A percentile compares a stretch with the other conserved stretches of the same genome.
Conservation (phyloP, 2,113 vertebrate species). For the Stictonetta naevosa region DNA sequence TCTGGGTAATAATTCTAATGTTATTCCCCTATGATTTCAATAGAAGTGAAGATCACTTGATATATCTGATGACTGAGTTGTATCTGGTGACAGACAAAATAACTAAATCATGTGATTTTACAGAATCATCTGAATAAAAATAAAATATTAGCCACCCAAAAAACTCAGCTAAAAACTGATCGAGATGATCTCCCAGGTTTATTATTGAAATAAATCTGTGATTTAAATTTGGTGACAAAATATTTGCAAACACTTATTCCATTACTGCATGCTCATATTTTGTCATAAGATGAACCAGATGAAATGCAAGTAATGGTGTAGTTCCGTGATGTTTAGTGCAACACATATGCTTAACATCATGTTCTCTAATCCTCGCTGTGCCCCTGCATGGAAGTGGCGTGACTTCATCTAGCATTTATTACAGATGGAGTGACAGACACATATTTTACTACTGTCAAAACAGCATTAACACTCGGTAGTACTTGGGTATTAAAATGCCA, state of each 20-base stretch:
- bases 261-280: constrained; percentile 24
- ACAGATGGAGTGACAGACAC: constrained; percentile 49
- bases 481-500: neutral
- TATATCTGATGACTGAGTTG: neutral
- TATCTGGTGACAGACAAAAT: constrained; percentile 36
- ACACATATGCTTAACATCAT: neutral
- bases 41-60: neutral
- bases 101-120: neutral
- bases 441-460: constrained; percentile 52
- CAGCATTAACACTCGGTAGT: neutral
- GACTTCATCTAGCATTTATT: constrained; percentile 32
- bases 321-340: neutral
- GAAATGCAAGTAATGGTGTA: neutral
- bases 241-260: constrained; percentile 41
- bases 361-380: neutral
- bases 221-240: constrained; percentile 43
- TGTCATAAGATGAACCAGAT: neutral
- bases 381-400: neutral
- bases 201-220: constrained; percentile 31
- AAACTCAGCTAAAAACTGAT: neutral
- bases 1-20: constrained; percentile 9
- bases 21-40: constrained; percentile 41
- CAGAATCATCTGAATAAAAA: neutral
- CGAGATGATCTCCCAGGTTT: neutral
- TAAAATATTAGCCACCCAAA: neutral